Conservation (phyloP, 1,140 invertebrate species). For the Wasmannia auropunctata region DNA sequence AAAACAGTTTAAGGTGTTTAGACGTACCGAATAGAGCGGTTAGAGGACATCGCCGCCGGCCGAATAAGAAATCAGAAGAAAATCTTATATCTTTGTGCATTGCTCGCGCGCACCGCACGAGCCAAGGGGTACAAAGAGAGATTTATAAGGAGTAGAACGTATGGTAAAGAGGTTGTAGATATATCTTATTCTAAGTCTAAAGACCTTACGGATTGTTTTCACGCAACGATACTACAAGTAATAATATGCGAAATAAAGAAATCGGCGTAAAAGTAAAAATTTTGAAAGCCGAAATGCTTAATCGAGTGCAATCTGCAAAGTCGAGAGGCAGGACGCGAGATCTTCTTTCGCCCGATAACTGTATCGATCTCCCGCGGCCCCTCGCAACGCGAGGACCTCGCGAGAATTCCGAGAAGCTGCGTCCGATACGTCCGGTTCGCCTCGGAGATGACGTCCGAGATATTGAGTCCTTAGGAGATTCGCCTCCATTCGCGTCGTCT, state of each 20-base stretch:
- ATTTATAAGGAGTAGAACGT: conserved; percentile 11
- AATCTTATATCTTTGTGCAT: conserved; percentile 18
- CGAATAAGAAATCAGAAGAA: conserved; percentile 23
- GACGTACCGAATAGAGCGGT: conserved; percentile 46
- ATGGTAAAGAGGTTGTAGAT: neutral
- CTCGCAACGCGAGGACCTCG: conserved; percentile 33
- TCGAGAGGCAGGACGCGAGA: neutral
- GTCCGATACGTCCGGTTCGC: conserved; percentile 35
- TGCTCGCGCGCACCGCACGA: conserved; percentile 10
- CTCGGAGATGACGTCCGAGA: conserved; percentile 72
- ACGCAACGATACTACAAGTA: neutral
- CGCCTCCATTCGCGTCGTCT: conserved; percentile 21
- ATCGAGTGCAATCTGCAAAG: conserved; percentile 20
- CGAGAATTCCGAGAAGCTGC: conserved; percentile 64
- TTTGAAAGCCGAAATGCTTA: neutral
- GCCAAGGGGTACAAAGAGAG: conserved; percentile 22
- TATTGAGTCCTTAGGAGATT: conserved; percentile 73
- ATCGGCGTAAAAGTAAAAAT: neutral
- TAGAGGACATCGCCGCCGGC: conserved; percentile 29
- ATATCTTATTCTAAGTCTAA: neutral
- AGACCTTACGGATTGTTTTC: neutral
- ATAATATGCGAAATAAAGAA: neutral
- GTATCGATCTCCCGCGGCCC: conserved; percentile 31
- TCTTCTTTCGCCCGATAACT: conserved; percentile 35
- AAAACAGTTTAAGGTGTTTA: conserved; percentile 66